Base-by-base conservation (phyloP, 2,113 vertebrate species). In the Ceyx margarethae region DNA sequence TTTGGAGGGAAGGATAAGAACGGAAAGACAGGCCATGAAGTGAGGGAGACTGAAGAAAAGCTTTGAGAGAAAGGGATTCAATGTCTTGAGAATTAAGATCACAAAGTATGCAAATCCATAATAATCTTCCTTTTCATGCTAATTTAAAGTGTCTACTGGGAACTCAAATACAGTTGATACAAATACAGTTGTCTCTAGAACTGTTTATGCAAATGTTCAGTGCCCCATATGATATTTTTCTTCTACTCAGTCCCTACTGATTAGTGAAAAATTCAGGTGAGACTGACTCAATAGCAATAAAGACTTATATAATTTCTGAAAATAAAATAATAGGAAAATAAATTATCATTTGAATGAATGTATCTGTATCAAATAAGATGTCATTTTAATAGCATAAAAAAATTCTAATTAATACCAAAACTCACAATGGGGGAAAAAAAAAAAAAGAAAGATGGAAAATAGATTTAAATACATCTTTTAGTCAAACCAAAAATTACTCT, bases 61-160 rank as follows among this genome's bases (percentile, higher is more conserved):
- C 37, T 81, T 61, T 79, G 42, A 76, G 67, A 73, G 76, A 84
- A 76, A 68, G 46, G 17, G 48, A 90, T 56, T 62, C 28, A 56
- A 35, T 56, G n/a, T 77, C 78, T 91, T 92, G 71, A 73, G 91
- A 92, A 75, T 56, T 79, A 93, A 91, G 62, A 89, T 87, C 87
- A 85, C 84, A 79, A 90, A 94, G 81, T 77, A 94, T 73, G 45
- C 66, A 60, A 89, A 94, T 23, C n/a, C 2, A 1, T 88, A 85
- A 78, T 84, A 90, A 86, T 78, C 43, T 78, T 89, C 33, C 77
- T 88, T 88, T 93, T 78, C 25, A 54, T 74, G 68, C 57, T 56
- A 88, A 69, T 88, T 86, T 67, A 67, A 93, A 78, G 45, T 45
- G 43, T n/a, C 73, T 84, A 2, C 8, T 75, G 74, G 53, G 81